Conservation (phyloP, 2,888 invertebrate species). For the Smittia sp. region DNA sequence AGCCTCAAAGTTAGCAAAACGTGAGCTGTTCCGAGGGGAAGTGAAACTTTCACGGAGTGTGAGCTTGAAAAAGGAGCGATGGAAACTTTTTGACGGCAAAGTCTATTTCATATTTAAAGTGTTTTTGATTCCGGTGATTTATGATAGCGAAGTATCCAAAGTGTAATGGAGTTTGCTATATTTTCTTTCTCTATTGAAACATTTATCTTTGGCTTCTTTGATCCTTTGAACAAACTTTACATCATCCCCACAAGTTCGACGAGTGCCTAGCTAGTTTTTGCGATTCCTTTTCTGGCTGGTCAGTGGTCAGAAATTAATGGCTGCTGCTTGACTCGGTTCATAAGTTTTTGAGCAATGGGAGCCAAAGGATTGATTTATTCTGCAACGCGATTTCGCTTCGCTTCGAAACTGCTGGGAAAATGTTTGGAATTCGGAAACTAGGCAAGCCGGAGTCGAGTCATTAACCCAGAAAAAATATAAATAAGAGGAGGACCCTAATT, state of each 20-base stretch:
- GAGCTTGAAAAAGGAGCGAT: background rate
- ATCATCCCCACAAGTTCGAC: too few relatives aligned
- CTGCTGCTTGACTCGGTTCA: background rate
- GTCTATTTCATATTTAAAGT: constrained; percentile 38
- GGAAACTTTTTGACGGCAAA: constrained; percentile 26
- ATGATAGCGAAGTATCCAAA: constrained; percentile 13
- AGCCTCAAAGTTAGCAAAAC: background rate
- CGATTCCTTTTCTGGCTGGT: background rate
- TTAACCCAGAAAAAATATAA: constrained; percentile 2
- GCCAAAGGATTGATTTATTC: constrained; percentile 1
- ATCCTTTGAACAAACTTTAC: too few relatives aligned
- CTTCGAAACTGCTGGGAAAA: background rate
- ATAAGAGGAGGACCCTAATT: constrained; percentile 1
- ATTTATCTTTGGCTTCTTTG: too few relatives aligned
- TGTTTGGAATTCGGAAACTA: background rate
- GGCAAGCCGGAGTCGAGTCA: background rate
- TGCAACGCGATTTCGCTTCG: background rate
- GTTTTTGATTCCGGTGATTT: constrained; percentile 34
- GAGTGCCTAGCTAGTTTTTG: too few relatives aligned
- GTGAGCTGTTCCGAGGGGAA: background rate
- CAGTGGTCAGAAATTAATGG: background rate
- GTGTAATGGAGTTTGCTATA: background rate
- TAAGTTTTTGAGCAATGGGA: background rate
- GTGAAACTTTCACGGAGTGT: background rate
- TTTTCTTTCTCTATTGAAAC: background rate